phyloP scores from a whole-genome alignment of 2,113 vertebrate genomes.

The Orientallactaga bullata region DNA sequence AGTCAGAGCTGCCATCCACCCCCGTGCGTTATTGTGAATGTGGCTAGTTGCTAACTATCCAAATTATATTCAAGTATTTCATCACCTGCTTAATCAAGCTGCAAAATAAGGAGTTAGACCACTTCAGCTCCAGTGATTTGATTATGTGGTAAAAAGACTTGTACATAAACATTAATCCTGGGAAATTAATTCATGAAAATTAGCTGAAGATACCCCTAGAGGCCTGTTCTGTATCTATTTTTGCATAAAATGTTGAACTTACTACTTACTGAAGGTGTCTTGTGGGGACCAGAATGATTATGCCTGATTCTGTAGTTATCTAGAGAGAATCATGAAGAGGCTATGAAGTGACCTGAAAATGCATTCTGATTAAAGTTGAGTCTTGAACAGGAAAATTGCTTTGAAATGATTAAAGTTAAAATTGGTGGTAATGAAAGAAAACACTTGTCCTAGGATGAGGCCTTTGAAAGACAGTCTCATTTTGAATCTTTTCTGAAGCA shows the following conservation, averaged over 20 bases:
- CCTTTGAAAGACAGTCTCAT: conserved; percentile 47
- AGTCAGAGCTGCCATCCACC: conserved; percentile 16
- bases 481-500: conserved; percentile 23
- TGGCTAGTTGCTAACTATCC: conserved; percentile 80
- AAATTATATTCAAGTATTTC: conserved; percentile 87
- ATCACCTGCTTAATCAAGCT: conserved; percentile 89
- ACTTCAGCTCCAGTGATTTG: conserved; percentile 87
- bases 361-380: conserved; percentile 70
- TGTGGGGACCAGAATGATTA: conserved; percentile 72
- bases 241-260: conserved; percentile 85
- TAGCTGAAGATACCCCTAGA: conserved; percentile 84
- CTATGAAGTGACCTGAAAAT: conserved; percentile 70
- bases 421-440: conserved; percentile 66
- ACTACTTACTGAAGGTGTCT: conserved; percentile 70
- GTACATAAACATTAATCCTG: conserved; percentile 87
- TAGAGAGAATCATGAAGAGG: conserved; percentile 64
- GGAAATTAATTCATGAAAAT: conserved; percentile 89
- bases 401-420: conserved; percentile 75
- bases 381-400: conserved; percentile 71
- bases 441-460: conserved; percentile 65
- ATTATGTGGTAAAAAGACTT: conserved; percentile 83
- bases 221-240: conserved; percentile 84
- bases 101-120: conserved; percentile 85
- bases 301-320: conserved; percentile 62
- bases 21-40: conserved; percentile 73